phyloP scores from a whole-genome alignment of 1,140 invertebrate species.

The Drosophila nannoptera region DNA sequence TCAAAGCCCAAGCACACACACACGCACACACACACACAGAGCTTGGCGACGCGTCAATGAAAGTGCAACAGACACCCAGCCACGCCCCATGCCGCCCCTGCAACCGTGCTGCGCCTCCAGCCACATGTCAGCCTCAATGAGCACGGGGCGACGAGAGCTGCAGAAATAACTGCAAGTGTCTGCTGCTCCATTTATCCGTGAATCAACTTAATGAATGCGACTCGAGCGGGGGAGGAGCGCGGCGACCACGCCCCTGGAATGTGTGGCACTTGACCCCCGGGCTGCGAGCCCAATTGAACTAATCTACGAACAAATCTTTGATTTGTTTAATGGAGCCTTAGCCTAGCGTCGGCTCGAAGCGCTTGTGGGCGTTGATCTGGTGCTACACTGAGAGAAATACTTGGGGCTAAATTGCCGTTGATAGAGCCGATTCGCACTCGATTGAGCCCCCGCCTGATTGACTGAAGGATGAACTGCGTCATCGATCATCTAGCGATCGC shows the following conservation, averaged over 20 bases:
- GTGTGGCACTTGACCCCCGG: slow-evolving; percentile 26
- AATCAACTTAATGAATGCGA: slow-evolving; percentile 39
- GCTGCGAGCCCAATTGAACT: slow-evolving; percentile 19
- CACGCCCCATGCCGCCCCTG: background rate
- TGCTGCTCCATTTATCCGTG: slow-evolving; percentile 25
- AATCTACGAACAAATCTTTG: slow-evolving; percentile 14
- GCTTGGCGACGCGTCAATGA: slow-evolving; percentile 30
- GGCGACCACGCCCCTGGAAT: slow-evolving; percentile 20
- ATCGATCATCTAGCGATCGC: background rate
- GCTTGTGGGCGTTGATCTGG: background rate
- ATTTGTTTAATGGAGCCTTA: slow-evolving; percentile 3
- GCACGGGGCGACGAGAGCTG: background rate
- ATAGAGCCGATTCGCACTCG: no score
- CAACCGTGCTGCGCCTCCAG: background rate
- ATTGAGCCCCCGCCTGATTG: background rate
- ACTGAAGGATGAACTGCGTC: background rate
- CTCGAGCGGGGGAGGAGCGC: slow-evolving; percentile 3
- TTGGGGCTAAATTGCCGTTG: no score
- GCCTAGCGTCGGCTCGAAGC: background rate
- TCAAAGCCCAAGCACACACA: slow-evolving; percentile 7
- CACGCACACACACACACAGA: no score
- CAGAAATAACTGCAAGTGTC: slow-evolving; percentile 26
- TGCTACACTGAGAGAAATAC: background rate
- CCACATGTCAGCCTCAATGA: slow-evolving; percentile 13
- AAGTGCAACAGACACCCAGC: slow-evolving; percentile 39